A percentile compares a stretch with the other conserved stretches of the same genome.
Evolutionary conservation across 2,888 invertebrate genomes (phyloP).

Genomic region (Aplocera efformata): DNA sequence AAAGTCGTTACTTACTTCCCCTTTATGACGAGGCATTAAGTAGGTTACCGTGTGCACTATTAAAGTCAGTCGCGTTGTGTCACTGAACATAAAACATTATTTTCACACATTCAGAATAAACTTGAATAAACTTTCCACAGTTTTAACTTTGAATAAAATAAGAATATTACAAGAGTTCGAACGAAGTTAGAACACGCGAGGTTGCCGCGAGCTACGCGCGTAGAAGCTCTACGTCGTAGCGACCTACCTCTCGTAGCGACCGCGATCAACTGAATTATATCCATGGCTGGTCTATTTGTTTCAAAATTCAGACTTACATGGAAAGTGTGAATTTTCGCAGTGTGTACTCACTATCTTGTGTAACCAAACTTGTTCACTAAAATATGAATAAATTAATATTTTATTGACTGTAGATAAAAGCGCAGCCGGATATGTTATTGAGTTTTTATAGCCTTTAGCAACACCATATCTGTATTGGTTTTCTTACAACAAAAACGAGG

Average conservation of each 20-base stretch:
- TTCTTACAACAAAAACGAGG: no score
- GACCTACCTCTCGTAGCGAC: slow-evolving; percentile 55
- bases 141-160: slow-evolving; percentile 22
- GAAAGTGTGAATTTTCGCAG: slow-evolving; percentile 42
- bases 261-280: slow-evolving; percentile 58
- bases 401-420: no score
- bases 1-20: slow-evolving; percentile 60
- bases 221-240: slow-evolving; percentile 57
- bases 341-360: no score
- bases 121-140: slow-evolving; percentile 22
- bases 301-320: slow-evolving; percentile 48
- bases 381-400: no score
- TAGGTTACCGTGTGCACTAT: slow-evolving; percentile 61
- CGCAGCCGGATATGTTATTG: no score
- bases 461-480: no score
- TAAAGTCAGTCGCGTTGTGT: slow-evolving; percentile 46
- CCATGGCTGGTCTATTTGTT: slow-evolving; percentile 41
- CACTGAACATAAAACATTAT: slow-evolving; percentile 37
- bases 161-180: slow-evolving; percentile 11
- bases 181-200: slow-evolving; percentile 21
- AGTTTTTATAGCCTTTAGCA: no score
- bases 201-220: slow-evolving; percentile 33
- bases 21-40: slow-evolving; percentile 58
- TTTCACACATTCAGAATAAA: slow-evolving; percentile 26
- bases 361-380: no score